phyloP scores from a whole-genome alignment of 2,888 invertebrate genomes.

The Oscheius sp. region DNA sequence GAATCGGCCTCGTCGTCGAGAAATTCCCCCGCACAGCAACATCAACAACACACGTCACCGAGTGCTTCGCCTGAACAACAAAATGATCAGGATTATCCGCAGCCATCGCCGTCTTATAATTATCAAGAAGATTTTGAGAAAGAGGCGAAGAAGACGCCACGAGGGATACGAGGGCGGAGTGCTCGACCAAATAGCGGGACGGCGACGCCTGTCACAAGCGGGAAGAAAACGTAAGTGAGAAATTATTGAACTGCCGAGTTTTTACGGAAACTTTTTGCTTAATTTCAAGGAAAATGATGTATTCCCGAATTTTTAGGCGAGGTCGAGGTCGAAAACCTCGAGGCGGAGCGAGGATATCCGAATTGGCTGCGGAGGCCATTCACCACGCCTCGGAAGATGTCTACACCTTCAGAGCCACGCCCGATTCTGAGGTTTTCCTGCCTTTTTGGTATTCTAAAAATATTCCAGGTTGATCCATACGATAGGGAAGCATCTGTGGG shows the following conservation, averaged over 20 bases:
- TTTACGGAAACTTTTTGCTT: too few relatives aligned
- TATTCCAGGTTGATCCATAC: neutral
- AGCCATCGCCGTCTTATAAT: neutral
- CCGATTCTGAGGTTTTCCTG: constrained; percentile 32
- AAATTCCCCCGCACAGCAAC: neutral
- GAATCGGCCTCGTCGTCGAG: neutral
- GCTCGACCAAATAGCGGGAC: constrained; percentile 8
- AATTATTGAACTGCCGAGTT: too few relatives aligned
- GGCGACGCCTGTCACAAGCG: constrained; percentile 4
- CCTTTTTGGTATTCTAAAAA: too few relatives aligned
- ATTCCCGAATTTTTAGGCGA: neutral
- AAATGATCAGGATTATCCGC: neutral
- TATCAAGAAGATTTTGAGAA: neutral
- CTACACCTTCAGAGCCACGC: constrained; percentile 36
- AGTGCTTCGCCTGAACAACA: constrained; percentile 19
- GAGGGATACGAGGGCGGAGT: neutral
- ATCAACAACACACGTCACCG: neutral
- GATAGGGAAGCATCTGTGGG: constrained; percentile 18
- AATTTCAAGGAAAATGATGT: too few relatives aligned
- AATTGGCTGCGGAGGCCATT: neutral
- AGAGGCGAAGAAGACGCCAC: neutral
- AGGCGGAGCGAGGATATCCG: constrained; percentile 2
- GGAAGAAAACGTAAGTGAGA: neutral
- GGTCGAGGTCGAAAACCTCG: constrained; percentile 18
- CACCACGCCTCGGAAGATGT: constrained; percentile 9